Conservation (phyloP, 2,888 invertebrate genomes). For the Polydrusus tereticollis region DNA sequence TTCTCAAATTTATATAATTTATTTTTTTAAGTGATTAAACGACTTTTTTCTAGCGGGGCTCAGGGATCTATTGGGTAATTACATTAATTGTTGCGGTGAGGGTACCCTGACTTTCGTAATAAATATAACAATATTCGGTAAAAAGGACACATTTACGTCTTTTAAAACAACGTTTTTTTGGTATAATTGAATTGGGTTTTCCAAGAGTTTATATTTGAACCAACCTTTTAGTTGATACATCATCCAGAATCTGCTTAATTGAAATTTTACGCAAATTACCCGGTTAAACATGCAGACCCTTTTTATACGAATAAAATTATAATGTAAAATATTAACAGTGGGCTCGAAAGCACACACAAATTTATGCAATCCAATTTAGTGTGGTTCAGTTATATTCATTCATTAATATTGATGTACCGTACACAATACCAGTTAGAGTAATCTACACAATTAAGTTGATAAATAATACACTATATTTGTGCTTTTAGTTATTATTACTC, state of each 20-base stretch:
- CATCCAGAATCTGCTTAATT: conserved; percentile 18
- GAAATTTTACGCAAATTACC: conserved; percentile 34
- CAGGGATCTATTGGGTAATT: too few species aligned
- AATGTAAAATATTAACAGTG: conserved; percentile 37
- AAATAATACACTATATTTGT: conserved; percentile 26
- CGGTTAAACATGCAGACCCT: conserved; percentile 26
- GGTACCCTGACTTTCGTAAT: too few species aligned
- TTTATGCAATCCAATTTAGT: conserved; percentile 46
- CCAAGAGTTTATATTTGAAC: background rate
- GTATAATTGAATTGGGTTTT: background rate
- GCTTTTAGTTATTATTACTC: conserved; percentile 21
- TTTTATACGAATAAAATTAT: conserved; percentile 36
- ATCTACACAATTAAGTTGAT: conserved; percentile 38
- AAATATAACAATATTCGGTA: too few species aligned
- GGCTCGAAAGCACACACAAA: conserved; percentile 31
- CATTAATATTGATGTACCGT: conserved; percentile 44
- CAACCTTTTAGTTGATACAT: conserved; percentile 11
- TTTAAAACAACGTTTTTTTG: background rate
- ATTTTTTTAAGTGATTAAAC: too few species aligned
- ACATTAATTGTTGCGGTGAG: too few species aligned
- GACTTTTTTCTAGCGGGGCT: too few species aligned
- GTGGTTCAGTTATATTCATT: conserved; percentile 38
- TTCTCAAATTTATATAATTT: too few species aligned
- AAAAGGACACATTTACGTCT: too few species aligned
- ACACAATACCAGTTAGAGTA: conserved; percentile 35